Evolutionary conservation across 2,888 invertebrate genomes (phyloP), one percentile per base, ranked within the genome.

Genomic region (Sphinx pinastri): DNA sequence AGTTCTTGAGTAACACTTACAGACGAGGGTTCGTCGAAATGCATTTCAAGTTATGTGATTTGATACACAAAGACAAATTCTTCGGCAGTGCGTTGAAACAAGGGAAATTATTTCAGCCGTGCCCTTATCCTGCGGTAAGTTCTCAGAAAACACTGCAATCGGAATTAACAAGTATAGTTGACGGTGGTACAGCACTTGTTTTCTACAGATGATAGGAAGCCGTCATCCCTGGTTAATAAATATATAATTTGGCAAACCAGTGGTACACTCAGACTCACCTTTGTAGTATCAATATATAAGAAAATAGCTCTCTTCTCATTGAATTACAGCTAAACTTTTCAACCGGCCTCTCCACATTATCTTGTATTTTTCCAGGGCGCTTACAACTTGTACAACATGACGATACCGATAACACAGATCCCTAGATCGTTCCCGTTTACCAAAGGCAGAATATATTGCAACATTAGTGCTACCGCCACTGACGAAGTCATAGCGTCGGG

Each of bases 21-120:
- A 81, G 77, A 49, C 72, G 79, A 1, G 80, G 81, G 4, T 84
- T 84, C 54, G 73, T 85, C 2, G 81, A 85, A 55, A 71, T 85
- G 70, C 82, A 84, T 60, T 80, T 70, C 52, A 75, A 70, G 25
- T 71, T 77, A 58, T 86, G 85, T 63, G 76, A 81, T 58, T 16
- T 85, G 13, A 5, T 76, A 0, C 69, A 77, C 11, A 83, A 81
- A 14, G 84, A 85, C 57, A 66, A 68, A 59, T 80, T 84, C 67
- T 78, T 84, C 19, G 84, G 84, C 8, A 14, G 70, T 10, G 68
- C 77, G 0, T 1, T 83, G 47, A 77, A 74, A 59, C 76, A 74
- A 51, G 72, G 71, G 0, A 72, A 12, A 4, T 70, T 79, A 0
- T 4, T 47, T 0, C 68, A 47, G 2, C 71, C 79, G 0, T 83